Base-by-base conservation (phyloP, 2,113 vertebrate genomes). In the Colossoma macropomum region DNA sequence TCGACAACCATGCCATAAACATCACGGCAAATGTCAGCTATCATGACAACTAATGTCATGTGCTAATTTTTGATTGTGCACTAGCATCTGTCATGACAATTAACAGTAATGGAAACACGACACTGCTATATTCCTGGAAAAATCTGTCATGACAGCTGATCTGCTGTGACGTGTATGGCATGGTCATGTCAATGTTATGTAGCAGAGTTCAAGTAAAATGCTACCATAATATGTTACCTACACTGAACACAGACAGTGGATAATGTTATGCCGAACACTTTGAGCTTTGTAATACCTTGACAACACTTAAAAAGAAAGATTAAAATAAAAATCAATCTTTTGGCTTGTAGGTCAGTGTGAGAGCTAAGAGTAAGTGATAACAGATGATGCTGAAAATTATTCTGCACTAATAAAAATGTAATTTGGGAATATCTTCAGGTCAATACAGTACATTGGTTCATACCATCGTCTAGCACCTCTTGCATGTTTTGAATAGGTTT, bases 311-410 rank as follows among this genome's bases (percentile, higher is more conserved):
- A 85, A 65, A 56, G 76, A 72, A 6, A 66, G n/a, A 19, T 21
- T 3, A 76, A 70, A 86, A 80, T 75, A 80, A 85, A 90, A 92
- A 91, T 83, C 86, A 86, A 86, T 88, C 25, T 89, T 90, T 92
- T 93, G 93, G 91, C 91, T 90, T 83, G 83, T 85, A 81, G 86
- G 84, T 88, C 83, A 75, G 25, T 50, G 30, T 84, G 74, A 73
- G 65, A 59, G 70, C 23, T 54, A 48, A 48, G 17, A 9, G 7
- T 21, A 16, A 41, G 15, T 70, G 17, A 70, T 70, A 23, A n/a
- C 21, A 23, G 34, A 34, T 32, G 34, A 38, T 1, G 16, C 32
- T 34, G 60, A 63, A 63, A 63, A 68, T 15, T 34, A 34, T 54
- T 48, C 21, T 48, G 13, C 3, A 79, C 66, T 79, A 32, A 45